Evolutionary conservation across 2,113 vertebrate genomes (phyloP), one percentile per base, ranked within the genome.

Genomic region (Phrynosoma platyrhinos): DNA sequence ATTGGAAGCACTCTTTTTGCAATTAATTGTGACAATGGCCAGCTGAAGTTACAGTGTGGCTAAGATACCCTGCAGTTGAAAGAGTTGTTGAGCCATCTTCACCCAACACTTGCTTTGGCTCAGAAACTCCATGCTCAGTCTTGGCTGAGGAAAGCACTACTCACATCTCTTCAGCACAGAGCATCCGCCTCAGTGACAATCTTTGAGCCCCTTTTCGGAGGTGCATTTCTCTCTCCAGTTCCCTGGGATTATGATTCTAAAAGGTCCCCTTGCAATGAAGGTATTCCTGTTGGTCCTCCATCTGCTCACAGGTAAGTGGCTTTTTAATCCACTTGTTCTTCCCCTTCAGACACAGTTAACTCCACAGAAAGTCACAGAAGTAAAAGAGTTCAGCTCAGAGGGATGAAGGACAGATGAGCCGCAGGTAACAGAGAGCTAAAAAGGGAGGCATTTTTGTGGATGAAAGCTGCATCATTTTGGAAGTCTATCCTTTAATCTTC

Each of bases 121-220:
- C 6, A 21, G 79, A 42, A 47, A n/a, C 27, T 53, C 4, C 2
- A 32, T 16, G 69, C 32, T 36, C 10, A 5, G 25, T 21, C 27
- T 68, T 40, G 1, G n/a, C 6, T 1, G 4, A 12, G 53, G 21
- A 2, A 62, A 14, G 58, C 13, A 2, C 0, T 1, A 0, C 27
- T 1, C 6, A 0, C 7, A 71, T 4, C 0, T 0, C 0, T 21
- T 21, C 53, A 47, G 20, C 30, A 0, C 82, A 27, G 66, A 83
- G 66, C 40, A 9, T 13, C 25, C 71, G 66, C 40, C 18, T 13
- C 25, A 47, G 40, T 21, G 9, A 47, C 47, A 47, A 7, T 68
- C 62, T 9, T 2, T 36, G 36, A 36, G 36, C 36, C 36, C 36
- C 36, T 36, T 76, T 76, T 12, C 20, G 20, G 9, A 30, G 66